Conservation (phyloP, 2,113 vertebrate species). For the Trichomycterus rosablanca region DNA sequence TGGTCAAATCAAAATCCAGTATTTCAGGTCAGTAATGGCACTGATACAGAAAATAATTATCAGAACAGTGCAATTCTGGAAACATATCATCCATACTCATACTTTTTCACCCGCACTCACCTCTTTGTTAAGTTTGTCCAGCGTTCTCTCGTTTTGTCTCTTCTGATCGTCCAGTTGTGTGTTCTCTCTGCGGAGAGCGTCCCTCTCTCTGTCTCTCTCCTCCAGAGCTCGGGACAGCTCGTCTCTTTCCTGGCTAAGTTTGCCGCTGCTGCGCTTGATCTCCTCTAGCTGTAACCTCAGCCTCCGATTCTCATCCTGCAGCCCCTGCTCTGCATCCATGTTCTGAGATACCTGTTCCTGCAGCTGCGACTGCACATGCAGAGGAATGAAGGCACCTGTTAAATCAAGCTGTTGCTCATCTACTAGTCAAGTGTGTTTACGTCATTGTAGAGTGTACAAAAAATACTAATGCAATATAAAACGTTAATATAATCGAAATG, state of each 20-base stretch:
- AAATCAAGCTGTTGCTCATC: no score
- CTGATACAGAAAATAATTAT: no score
- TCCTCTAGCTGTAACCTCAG: slow-evolving; percentile 80
- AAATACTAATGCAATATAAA: no score
- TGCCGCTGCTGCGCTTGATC: slow-evolving; percentile 54
- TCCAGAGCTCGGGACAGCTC: slow-evolving; percentile 65
- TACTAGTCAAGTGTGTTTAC: no score
- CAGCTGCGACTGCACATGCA: slow-evolving; percentile 53
- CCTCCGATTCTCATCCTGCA: slow-evolving; percentile 68
- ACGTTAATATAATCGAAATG: no score
- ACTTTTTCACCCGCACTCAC: not conserved
- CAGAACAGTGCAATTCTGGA: no score
- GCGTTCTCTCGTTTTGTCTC: slow-evolving; percentile 66
- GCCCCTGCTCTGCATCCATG: slow-evolving; percentile 63
- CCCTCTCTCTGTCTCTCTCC: slow-evolving; percentile 75
- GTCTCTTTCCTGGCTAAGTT: slow-evolving; percentile 71
- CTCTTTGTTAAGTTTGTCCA: slow-evolving; percentile 68
- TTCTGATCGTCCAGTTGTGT: slow-evolving; percentile 78
- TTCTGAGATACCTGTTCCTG: slow-evolving; percentile 57
- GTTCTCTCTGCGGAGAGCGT: slow-evolving; percentile 67
- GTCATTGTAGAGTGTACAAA: no score
- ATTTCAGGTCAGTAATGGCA: no score
- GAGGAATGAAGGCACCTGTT: not conserved
- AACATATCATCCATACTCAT: no score
- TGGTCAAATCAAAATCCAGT: no score